Evolutionary conservation across 2,888 invertebrate genomes (phyloP).

Genomic region (Amphipoea oculea): DNA sequence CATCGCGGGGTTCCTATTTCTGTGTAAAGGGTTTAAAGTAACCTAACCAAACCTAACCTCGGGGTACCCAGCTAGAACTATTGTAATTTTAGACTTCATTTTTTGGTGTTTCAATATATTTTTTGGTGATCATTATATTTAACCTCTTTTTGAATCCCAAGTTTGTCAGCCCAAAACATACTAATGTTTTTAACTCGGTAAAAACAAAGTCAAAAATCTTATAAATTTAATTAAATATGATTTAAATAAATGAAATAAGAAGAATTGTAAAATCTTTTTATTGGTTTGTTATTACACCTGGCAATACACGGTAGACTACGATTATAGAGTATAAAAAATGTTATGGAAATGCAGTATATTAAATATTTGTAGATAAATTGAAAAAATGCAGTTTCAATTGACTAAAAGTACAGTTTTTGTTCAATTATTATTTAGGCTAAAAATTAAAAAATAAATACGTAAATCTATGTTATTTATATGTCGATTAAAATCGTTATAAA

Average conservation of each 20-base stretch:
- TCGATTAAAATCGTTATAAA: conserved; percentile 18
- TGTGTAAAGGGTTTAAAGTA: no score
- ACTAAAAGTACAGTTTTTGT: conserved; percentile 48
- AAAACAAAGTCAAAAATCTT: neutral
- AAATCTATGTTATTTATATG: conserved; percentile 53
- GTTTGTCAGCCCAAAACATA: neutral
- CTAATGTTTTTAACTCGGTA: neutral
- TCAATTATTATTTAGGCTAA: conserved; percentile 49
- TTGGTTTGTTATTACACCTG: conserved; percentile 63
- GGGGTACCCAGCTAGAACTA: no score
- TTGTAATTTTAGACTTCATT: no score
- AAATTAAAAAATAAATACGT: conserved; percentile 57
- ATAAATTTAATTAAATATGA: neutral
- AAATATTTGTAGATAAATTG: conserved; percentile 51
- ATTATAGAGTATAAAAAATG: conserved; percentile 63
- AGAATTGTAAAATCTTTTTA: conserved; percentile 61
- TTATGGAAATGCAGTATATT: conserved; percentile 56
- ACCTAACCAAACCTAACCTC: no score
- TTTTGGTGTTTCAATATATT: no score
- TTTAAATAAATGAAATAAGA: neutral
- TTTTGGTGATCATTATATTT: no score
- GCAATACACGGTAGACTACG: conserved; percentile 63
- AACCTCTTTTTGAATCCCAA: no score
- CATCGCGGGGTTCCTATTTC: no score
- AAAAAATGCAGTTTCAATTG: conserved; percentile 46